phyloP scores from a whole-genome alignment of 2,888 invertebrate species.

The Thereva nobilitata region DNA sequence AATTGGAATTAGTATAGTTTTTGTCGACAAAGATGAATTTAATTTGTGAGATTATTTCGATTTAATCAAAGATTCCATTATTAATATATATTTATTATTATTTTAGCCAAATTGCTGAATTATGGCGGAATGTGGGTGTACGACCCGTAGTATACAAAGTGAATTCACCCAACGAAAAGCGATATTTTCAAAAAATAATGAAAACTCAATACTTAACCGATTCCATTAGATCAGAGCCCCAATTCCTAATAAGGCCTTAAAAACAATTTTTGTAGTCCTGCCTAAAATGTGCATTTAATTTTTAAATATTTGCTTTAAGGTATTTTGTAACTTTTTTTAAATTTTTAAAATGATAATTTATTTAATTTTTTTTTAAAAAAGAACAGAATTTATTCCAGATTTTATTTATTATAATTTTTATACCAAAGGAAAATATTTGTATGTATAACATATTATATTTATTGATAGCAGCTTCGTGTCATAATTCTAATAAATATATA shows the following conservation, averaged over 20 bases:
- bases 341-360: too few relatives aligned
- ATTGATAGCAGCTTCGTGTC: too few relatives aligned
- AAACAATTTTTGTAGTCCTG: too few relatives aligned
- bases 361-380: too few relatives aligned
- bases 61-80: not conserved
- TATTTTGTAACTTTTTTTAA: too few relatives aligned
- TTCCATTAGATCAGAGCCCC: conserved; percentile 57
- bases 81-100: conserved; percentile 5
- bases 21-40: conserved; percentile 57
- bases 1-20: conserved; percentile 57
- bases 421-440: too few relatives aligned
- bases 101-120: conserved; percentile 55
- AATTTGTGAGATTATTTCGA: conserved; percentile 51
- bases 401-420: too few relatives aligned
- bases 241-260: conserved; percentile 45
- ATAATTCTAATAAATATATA: too few relatives aligned
- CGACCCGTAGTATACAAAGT: conserved; percentile 58
- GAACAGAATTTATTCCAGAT: too few relatives aligned
- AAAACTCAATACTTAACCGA: conserved; percentile 59
- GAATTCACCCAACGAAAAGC: conserved; percentile 59
- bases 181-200: conserved; percentile 58
- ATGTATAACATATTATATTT: too few relatives aligned
- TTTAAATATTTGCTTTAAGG: too few relatives aligned
- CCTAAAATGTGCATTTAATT: too few relatives aligned
- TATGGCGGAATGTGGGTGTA: conserved; percentile 58